These are phyloP conservation scores for Tupiocoris notatus DNA, from an alignment of 2,888 invertebrate genomes.

Conservation along the genomic window DNA sequence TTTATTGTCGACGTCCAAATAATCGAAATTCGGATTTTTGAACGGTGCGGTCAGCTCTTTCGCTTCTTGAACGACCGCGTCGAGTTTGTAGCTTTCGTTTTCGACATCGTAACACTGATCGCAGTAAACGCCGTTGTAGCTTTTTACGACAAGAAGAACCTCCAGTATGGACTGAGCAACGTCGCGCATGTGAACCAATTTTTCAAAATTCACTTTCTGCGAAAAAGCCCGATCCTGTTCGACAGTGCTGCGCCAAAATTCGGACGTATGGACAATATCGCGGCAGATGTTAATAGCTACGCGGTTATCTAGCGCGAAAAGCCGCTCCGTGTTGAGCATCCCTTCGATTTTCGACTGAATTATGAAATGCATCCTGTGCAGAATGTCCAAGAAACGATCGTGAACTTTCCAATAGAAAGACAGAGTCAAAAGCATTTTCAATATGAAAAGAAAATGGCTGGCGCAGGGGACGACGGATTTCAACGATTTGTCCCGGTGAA, in stretches of 20 bases:
- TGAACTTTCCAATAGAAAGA: slow-evolving; percentile 21
- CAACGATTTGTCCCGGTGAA: slow-evolving; percentile 18
- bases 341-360: slow-evolving; percentile 14
- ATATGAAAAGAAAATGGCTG: background rate
- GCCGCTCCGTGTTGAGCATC: slow-evolving; percentile 1
- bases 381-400: slow-evolving; percentile 21
- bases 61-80: slow-evolving; percentile 26
- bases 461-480: slow-evolving; percentile 7
- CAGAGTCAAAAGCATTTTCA: slow-evolving; percentile 11
- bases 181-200: slow-evolving; percentile 1
- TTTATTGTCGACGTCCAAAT: slow-evolving; percentile 22
- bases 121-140: slow-evolving; percentile 22
- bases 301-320: slow-evolving; percentile 14
- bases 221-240: slow-evolving; percentile 26
- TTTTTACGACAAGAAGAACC: slow-evolving; percentile 14
- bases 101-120: slow-evolving; percentile 28
- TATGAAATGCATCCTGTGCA: slow-evolving; percentile 19
- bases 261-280: slow-evolving; percentile 7
- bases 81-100: slow-evolving; percentile 27
- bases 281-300: slow-evolving; percentile 7
- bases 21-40: slow-evolving; percentile 11
- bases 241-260: slow-evolving; percentile 25
- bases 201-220: slow-evolving; percentile 30
- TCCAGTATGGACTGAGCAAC: slow-evolving; percentile 4
- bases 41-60: slow-evolving; percentile 14